Base-by-base conservation (phyloP, 2,113 vertebrate species). In the Azemiops feae region DNA sequence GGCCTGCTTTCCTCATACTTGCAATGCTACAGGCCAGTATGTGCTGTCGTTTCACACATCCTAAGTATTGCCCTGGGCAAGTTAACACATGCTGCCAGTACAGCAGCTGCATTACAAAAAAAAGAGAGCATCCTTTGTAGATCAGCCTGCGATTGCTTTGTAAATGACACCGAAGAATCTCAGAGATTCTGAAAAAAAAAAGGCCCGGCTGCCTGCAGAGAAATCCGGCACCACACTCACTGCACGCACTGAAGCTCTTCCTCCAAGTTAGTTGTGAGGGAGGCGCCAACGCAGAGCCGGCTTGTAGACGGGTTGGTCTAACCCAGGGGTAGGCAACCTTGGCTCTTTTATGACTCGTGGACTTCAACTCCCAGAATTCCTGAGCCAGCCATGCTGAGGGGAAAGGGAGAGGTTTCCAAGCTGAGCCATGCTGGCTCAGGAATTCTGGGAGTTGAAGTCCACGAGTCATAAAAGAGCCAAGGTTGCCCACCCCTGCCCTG, bases 251-350 rank as follows among this genome's bases (percentile, higher is more conserved):
- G 34, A 39, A 39, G 1, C 3, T 39, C 69, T 81, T 22, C n/a
- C 16, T 81, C 69, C 69, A 81, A 20, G 6, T 9, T 81, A 9
- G 34, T 39, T 39, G n/a, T 22, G 34, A 39, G 1, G 34, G 69
- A 20, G 34, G n/a, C 69, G 0, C 16, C n/a, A 18, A 6, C 3
- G n/a, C 6, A 81, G 69, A 7, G 5, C n/a, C 69, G 0, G 0
- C n/a, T 39, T 39, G 69, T 74, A 30, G 58, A 64, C 27, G 4
- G 9, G 3, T 3, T 27, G 25, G 57, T 27, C 57, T 58, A 58
- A 58, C 23, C 23, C 57, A 60, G 57, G 3, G 25, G 23, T 58
- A 1, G 0, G 2, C 57, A 25, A 58, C 23, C 23, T 18, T 55
- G 54, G 4, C 47, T 1, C 6, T 8, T 47, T 47, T 47, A 1